These are phyloP conservation scores for Pterostichus madidus DNA, from an alignment of 2,888 invertebrate species.

Conservation along the genomic window DNA sequence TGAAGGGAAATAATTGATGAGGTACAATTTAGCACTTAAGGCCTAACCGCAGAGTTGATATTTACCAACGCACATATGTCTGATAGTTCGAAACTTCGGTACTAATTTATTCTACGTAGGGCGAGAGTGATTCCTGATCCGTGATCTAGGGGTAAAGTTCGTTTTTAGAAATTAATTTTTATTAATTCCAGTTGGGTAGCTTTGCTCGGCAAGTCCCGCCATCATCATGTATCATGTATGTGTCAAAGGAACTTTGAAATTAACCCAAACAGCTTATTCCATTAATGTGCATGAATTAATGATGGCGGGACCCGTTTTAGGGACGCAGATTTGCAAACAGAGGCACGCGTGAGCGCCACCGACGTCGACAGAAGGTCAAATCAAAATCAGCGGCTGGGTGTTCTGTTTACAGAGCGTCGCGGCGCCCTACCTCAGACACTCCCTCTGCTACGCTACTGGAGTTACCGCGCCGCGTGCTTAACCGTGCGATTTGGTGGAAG, in stretches of 20 bases:
- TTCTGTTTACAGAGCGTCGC: neutral
- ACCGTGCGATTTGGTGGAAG: conserved; percentile 30
- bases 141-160: conserved; percentile 25
- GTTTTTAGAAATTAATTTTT: conserved; percentile 64
- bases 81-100: conserved; percentile 43
- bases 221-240: conserved; percentile 67
- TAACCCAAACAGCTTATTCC: conserved; percentile 67
- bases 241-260: conserved; percentile 67
- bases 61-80: conserved; percentile 49
- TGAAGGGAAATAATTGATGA: conserved; percentile 27
- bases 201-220: conserved; percentile 28
- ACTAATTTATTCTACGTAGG: conserved; percentile 56
- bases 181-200: conserved; percentile 64
- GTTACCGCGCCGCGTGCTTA: conserved; percentile 1
- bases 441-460: neutral
- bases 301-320: conserved; percentile 65
- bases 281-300: conserved; percentile 67
- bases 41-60: conserved; percentile 44
- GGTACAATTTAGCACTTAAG: conserved; percentile 48
- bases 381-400: conserved; percentile 42
- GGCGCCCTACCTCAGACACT: neutral
- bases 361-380: conserved; percentile 58
- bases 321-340: conserved; percentile 66
- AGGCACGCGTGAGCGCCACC: conserved; percentile 57
- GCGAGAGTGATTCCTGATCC: neutral